Evolutionary conservation across 2,113 vertebrate genomes (phyloP).

Genomic region (Haliaeetus leucogaster): DNA sequence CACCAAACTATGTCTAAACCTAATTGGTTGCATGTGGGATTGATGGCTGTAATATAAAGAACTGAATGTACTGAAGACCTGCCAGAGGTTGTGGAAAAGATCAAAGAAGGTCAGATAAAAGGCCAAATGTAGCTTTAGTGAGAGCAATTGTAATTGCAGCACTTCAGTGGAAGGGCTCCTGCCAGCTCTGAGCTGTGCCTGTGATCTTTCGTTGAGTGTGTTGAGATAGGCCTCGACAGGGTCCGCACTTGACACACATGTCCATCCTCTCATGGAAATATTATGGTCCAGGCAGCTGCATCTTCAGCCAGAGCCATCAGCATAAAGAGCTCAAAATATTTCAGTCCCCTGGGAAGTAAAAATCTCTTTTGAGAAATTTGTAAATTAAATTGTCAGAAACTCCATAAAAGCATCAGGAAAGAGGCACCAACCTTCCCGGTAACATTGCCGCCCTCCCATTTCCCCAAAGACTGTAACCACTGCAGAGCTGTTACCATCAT

Average conservation of each 20-base stretch:
- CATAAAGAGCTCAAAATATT: not conserved
- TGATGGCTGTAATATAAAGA: slow-evolving; percentile 44
- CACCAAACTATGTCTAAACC: not conserved
- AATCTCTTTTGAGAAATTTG: not conserved
- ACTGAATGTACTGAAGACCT: slow-evolving; percentile 24
- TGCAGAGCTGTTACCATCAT: not conserved
- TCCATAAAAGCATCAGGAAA: not conserved
- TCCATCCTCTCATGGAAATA: not conserved
- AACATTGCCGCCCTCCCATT: not conserved
- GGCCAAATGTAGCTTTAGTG: not conserved
- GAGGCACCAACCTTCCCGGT: not conserved
- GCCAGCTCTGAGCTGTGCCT: not conserved
- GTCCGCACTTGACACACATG: not conserved
- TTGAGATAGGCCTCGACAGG: not conserved
- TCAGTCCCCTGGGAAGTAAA: not conserved
- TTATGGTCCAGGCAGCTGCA: not conserved
- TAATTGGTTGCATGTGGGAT: slow-evolving; percentile 45
- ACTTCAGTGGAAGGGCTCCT: not conserved
- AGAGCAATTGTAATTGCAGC: not conserved
- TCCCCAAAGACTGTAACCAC: not conserved
- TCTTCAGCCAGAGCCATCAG: not conserved
- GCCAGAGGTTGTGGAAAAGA: slow-evolving; percentile 22
- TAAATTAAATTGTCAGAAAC: slow-evolving; percentile 7
- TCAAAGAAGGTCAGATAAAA: slow-evolving; percentile 36
- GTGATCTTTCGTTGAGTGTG: not conserved